A percentile compares a stretch with the other conserved stretches of the same genome.
Conservation (phyloP, 2,113 vertebrate genomes). For the Carassius gibelio region DNA sequence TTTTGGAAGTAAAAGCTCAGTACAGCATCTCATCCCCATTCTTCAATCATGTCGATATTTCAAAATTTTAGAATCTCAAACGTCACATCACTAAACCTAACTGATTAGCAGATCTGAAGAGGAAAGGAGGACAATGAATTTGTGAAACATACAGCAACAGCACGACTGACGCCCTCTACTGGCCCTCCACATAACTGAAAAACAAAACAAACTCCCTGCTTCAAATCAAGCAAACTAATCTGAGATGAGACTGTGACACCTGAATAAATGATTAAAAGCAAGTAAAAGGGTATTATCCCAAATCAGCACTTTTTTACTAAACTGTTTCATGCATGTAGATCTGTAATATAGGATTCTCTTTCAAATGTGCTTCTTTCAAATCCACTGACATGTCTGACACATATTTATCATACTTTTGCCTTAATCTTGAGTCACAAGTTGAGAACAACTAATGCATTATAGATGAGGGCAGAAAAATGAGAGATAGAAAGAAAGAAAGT, state of each 20-base stretch:
- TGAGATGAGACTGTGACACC: background rate
- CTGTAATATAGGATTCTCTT: background rate
- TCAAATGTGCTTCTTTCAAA: background rate
- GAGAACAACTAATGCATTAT: background rate
- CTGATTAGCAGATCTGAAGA: background rate
- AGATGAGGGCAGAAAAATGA: background rate
- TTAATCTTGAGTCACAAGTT: background rate
- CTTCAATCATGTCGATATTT: background rate
- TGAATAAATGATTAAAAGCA: background rate
- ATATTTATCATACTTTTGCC: background rate
- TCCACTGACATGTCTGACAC: background rate
- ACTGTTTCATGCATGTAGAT: background rate
- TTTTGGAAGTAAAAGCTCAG: background rate
- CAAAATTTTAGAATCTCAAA: background rate
- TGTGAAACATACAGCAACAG: background rate
- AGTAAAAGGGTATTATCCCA: background rate
- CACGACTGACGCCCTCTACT: slow-evolving; percentile 44
- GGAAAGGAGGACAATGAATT: background rate
- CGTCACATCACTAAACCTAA: background rate
- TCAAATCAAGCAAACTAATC: background rate
- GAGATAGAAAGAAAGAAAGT: background rate
- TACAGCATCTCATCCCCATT: background rate
- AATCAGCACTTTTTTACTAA: background rate
- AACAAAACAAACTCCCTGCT: background rate
- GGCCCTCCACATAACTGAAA: background rate